Conservation (phyloP, 2,113 vertebrate species). For the Galbula dea region DNA sequence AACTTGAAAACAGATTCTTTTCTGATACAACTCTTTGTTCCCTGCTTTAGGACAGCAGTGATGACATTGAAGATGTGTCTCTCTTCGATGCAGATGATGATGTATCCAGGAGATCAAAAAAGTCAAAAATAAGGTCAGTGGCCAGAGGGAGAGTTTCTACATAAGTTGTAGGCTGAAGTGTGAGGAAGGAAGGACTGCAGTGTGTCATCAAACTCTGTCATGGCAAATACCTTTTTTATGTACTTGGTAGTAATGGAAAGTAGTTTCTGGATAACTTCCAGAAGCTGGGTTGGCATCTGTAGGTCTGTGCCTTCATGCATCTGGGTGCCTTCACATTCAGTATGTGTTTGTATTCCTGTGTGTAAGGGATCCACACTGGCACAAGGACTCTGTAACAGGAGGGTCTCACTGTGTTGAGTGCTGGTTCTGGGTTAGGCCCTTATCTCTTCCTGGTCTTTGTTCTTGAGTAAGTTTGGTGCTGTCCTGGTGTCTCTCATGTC, state of each 20-base stretch:
- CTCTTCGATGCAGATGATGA: slow-evolving; percentile 93
- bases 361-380: not conserved
- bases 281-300: not conserved
- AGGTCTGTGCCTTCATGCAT: not conserved
- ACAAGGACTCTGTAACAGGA: accelerated
- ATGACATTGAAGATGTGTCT: slow-evolving; percentile 89
- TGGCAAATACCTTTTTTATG: not conserved
- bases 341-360: not conserved
- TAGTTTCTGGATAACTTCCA: not conserved
- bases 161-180: not conserved
- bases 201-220: accelerated
- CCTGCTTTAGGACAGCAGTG: slow-evolving; percentile 77
- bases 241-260: not conserved
- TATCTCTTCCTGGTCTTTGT: not conserved
- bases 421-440: not conserved
- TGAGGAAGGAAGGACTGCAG: too few species aligned
- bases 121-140: slow-evolving; percentile 80
- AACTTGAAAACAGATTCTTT: accelerated
- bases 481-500: not conserved
- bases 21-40: not conserved
- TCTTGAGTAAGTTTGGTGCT: not conserved
- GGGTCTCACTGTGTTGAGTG: accelerated
- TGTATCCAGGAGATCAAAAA: slow-evolving; percentile 72
- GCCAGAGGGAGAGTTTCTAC: not conserved
- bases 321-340: too few species aligned